Evolutionary conservation across 1,140 invertebrate genomes (phyloP).

Genomic region (Nasonia vitripennis): DNA sequence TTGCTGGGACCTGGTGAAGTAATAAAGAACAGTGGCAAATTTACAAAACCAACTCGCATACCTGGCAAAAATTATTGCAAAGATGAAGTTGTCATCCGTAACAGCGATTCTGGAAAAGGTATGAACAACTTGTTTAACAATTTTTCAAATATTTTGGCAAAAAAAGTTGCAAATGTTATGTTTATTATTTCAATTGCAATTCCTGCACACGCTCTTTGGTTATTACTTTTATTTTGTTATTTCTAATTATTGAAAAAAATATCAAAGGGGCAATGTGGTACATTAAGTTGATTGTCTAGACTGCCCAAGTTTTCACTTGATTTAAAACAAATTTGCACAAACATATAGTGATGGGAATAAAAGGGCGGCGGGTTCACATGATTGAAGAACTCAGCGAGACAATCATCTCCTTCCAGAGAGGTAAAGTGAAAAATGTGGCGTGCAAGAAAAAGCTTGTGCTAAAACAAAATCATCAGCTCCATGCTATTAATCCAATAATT

Average conservation of each 20-base stretch:
- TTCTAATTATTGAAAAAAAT: background rate
- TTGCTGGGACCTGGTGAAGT: slow-evolving; percentile 87
- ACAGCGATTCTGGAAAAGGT: slow-evolving; percentile 97
- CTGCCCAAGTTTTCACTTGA: slow-evolving; percentile 24
- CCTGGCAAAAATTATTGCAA: slow-evolving; percentile 94
- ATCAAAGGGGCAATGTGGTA: background rate
- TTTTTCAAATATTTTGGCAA: background rate
- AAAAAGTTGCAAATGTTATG: background rate
- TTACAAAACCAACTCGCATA: slow-evolving; percentile 90
- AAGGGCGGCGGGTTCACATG: slow-evolving; percentile 96
- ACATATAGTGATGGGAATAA: slow-evolving; percentile 96
- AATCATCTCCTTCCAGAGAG: slow-evolving; percentile 98
- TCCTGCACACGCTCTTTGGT: background rate
- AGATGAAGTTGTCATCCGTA: slow-evolving; percentile 94
- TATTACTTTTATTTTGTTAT: slow-evolving; percentile 7
- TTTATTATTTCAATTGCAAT: slow-evolving; percentile 7
- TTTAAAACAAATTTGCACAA: slow-evolving; percentile 65
- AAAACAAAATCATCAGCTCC: slow-evolving; percentile 36
- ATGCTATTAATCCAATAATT: slow-evolving; percentile 42
- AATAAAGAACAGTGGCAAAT: slow-evolving; percentile 91
- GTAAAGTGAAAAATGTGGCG: slow-evolving; percentile 78
- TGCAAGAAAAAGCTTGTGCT: slow-evolving; percentile 66
- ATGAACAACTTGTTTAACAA: slow-evolving; percentile 48
- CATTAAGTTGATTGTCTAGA: slow-evolving; percentile 15
- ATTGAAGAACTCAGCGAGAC: slow-evolving; percentile 98